Conservation (phyloP, 2,888 invertebrate genomes). For the Andrena haemorrhoa region DNA sequence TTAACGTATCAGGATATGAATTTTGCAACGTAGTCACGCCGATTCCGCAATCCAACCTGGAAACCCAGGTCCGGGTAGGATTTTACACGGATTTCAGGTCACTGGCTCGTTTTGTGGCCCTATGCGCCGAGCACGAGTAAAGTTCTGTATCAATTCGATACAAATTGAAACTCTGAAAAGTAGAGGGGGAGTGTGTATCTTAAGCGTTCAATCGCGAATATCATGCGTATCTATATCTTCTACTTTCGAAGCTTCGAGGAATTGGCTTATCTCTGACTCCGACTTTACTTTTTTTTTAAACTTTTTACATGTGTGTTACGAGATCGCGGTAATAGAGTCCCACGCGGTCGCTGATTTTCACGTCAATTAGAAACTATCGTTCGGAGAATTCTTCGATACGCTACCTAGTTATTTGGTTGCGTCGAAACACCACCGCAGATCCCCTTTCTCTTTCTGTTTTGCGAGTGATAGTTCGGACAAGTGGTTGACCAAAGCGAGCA, state of each 20-base stretch:
- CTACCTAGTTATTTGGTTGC: constrained; percentile 35
- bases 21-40: constrained; percentile 36
- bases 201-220: not conserved
- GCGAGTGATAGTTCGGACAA: constrained; percentile 32
- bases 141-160: not conserved
- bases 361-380: constrained; percentile 14
- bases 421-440: constrained; percentile 30
- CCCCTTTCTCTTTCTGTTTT: constrained; percentile 59
- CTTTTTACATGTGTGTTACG: not conserved
- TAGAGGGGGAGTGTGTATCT: not conserved
- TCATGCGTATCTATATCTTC: not conserved
- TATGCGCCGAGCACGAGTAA: constrained; percentile 1
- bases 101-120: constrained; percentile 15
- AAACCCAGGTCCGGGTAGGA: constrained; percentile 39
- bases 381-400: constrained; percentile 28
- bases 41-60: constrained; percentile 41
- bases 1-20: constrained; percentile 13
- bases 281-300: not conserved
- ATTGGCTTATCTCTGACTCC: not conserved
- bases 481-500: constrained; percentile 1
- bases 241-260: not conserved
- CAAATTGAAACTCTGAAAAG: constrained; percentile 1
- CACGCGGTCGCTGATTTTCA: constrained; percentile 9
- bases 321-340: not conserved
- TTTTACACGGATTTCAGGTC: constrained; percentile 39